Base-by-base conservation (phyloP, 2,797 vertebrate genomes). In the Agapornis canus region DNA sequence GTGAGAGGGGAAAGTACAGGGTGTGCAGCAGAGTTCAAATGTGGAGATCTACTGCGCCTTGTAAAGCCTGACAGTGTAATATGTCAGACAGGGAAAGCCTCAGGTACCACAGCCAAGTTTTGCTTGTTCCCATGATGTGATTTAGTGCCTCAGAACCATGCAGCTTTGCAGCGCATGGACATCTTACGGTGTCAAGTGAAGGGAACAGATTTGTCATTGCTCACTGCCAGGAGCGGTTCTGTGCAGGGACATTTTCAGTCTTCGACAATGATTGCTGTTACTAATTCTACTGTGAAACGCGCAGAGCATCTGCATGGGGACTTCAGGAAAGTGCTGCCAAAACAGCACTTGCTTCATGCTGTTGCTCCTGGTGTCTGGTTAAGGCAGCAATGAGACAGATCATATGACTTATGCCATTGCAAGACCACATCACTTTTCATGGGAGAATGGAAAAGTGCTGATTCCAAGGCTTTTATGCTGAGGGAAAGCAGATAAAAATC, bases 401-500 rank as follows among this genome's bases (percentile, higher is more conserved):
- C 98, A 77, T 97, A 98, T 98, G 98, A 98, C 97, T 97, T 70
- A 60, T 96, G 94, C 95, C 97, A 86, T 90, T 97, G 95, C 93
- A 96, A 98, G 94, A 96, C 92, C 97, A 98, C 98, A 98, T 98
- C 98, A 96, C 96, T 98, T 98, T 98, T 98, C 98, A 98, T 97
- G 97, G 98, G 98, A 98, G 97, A 98, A 93, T 23, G 87, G 97
- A 97, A 97, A 98, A 98, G 94, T 97, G 98, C 98, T 98, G 98
- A 98, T 97, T 82, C 91, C 13, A 35, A 93, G 96, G 95, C 57
- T 91, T 97, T 98, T 97, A 86, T 97, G 97, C 98, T 98, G 97
- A 98, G 97, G 97, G 97, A 97, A 98, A 95, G 95, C 95, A 98
- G 98, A 98, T 98, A 98, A 98, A 98, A 98, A 98, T 98, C 98